Evolutionary conservation across 2,113 vertebrate genomes (phyloP).

Genomic region (Nothobranchius kuhntae): DNA sequence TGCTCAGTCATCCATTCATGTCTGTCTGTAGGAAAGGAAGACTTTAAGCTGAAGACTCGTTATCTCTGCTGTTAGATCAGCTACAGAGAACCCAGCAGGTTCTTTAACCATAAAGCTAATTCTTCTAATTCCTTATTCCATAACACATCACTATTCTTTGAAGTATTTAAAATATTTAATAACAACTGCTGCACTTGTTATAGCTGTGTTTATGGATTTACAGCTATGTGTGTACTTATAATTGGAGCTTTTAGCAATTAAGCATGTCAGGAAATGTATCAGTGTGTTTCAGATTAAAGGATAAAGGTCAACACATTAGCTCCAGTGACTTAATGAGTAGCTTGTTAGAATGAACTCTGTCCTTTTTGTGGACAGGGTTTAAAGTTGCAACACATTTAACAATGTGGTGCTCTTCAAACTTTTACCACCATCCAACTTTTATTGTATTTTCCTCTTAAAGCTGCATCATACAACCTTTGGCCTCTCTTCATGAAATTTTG

Average conservation of each 20-base stretch:
- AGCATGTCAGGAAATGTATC: too few relatives aligned
- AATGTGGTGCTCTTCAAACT: not conserved
- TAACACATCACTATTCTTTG: not conserved
- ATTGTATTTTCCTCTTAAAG: not conserved
- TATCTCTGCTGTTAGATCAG: not conserved
- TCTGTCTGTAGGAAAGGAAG: not conserved
- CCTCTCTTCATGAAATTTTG: too few relatives aligned
- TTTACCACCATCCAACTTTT: not conserved
- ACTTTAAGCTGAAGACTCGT: not conserved
- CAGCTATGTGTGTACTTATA: too few relatives aligned
- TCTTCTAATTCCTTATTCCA: not conserved
- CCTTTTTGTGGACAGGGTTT: not conserved
- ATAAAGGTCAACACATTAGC: not conserved
- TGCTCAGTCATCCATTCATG: not conserved
- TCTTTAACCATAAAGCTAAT: not conserved
- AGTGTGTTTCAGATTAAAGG: too few relatives aligned
- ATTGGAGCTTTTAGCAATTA: too few relatives aligned
- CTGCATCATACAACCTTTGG: too few relatives aligned
- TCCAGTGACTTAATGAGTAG: not conserved
- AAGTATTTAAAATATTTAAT: not conserved
- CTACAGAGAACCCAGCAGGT: not conserved
- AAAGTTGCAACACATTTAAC: constrained; percentile 2
- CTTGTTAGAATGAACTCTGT: constrained; percentile 14
- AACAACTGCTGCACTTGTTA: too few relatives aligned
- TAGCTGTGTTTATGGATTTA: too few relatives aligned